These are phyloP conservation scores for Callorhinus ursinus DNA, from an alignment of 2,113 vertebrate genomes.

Conservation along the genomic window DNA sequence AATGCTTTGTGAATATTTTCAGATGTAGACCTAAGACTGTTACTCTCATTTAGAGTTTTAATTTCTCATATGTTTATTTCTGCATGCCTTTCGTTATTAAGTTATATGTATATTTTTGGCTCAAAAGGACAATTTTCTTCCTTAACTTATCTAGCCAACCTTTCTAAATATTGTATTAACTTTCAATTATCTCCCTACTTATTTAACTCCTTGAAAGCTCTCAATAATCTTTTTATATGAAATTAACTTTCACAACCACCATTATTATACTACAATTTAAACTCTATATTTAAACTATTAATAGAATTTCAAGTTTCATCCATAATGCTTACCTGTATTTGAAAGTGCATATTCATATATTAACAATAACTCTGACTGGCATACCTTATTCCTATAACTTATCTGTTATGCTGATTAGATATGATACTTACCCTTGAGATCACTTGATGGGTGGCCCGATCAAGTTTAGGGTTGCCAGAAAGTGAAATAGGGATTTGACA, in stretches of 20 bases:
- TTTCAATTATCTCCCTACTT: not conserved
- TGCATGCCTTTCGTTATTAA: not conserved
- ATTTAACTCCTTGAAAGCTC: not conserved
- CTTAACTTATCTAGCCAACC: not conserved
- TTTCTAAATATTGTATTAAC: not conserved
- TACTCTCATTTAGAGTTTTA: not conserved
- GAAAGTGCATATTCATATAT: not conserved
- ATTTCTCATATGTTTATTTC: not conserved
- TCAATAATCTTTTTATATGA: not conserved
- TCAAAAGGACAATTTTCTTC: conserved; percentile 10
- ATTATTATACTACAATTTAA: not conserved
- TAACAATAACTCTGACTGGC: not conserved
- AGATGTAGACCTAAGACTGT: not conserved
- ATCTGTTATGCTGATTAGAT: not conserved
- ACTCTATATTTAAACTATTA: not conserved
- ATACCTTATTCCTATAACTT: not conserved
- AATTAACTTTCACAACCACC: not conserved
- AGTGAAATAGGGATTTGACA: not conserved
- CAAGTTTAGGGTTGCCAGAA: not conserved
- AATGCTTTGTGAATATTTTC: not conserved
- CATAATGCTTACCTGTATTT: not conserved
- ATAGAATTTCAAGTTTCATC: not conserved
- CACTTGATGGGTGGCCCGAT: not conserved
- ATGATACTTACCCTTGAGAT: not conserved
- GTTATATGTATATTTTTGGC: not conserved